A percentile compares a stretch with the other conserved stretches of the same genome.
phyloP scores from a whole-genome alignment of 2,888 invertebrate species.

The Girardia tigrina region DNA sequence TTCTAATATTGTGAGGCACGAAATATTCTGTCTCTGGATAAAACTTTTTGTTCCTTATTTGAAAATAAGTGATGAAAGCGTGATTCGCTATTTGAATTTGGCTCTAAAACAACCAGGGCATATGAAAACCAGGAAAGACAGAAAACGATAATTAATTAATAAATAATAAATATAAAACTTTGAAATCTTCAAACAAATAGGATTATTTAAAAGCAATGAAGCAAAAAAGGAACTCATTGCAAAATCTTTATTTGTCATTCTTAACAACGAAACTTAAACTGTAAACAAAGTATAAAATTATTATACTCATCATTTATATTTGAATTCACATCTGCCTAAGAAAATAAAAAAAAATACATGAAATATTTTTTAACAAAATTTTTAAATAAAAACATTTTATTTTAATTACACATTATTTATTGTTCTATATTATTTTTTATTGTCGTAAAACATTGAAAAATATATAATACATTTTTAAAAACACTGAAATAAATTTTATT shows the following conservation, averaged over 20 bases:
- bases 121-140: too few species aligned
- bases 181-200: neutral
- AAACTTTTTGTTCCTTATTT: neutral
- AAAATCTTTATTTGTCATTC: neutral
- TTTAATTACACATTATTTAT: too few species aligned
- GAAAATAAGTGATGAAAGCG: slow-evolving; percentile 1
- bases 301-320: neutral
- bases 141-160: too few species aligned
- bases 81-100: neutral
- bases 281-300: neutral
- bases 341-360: neutral
- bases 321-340: neutral
- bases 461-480: too few species aligned
- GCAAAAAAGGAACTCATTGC: neutral
- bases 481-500: too few species aligned
- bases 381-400: too few species aligned
- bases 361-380: too few species aligned
- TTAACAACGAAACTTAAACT: neutral
- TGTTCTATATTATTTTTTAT: too few species aligned
- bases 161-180: neutral
- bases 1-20: slow-evolving; percentile 5
- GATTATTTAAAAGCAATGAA: neutral
- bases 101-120: too few species aligned
- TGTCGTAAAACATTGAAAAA: too few species aligned
- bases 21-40: slow-evolving; percentile 10